A percentile compares a stretch with the other conserved stretches of the same genome.
These are phyloP conservation scores for Ceratosolen fusciceps DNA, from an alignment of 1,140 invertebrate species.

Conservation along the genomic window DNA sequence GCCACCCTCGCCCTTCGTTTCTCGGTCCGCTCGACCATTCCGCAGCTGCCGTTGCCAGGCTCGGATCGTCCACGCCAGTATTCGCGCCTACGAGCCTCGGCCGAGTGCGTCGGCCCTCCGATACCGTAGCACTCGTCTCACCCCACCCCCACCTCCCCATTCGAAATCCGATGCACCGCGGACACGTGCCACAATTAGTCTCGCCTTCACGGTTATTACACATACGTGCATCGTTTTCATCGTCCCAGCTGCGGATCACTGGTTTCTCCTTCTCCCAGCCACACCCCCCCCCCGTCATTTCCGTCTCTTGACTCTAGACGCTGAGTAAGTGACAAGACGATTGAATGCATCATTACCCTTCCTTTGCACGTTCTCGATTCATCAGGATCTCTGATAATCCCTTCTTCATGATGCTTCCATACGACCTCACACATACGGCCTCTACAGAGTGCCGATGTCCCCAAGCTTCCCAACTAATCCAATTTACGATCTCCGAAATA, in stretches of 20 bases:
- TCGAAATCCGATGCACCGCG: too few relatives aligned
- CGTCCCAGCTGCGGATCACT: too few relatives aligned
- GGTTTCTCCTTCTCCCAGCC: too few relatives aligned
- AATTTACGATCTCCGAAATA: conserved; percentile 64
- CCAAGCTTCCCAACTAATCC: conserved; percentile 64
- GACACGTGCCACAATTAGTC: too few relatives aligned
- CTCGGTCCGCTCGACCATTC: conserved; percentile 14
- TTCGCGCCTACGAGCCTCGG: conserved; percentile 32
- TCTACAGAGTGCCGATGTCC: conserved; percentile 55
- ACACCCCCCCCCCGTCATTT: too few relatives aligned
- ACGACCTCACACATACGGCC: conserved; percentile 56
- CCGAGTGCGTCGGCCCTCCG: not conserved
- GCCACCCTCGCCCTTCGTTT: conserved; percentile 60
- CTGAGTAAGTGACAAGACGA: conserved; percentile 35
- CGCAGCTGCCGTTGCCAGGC: conserved; percentile 43
- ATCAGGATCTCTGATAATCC: conserved; percentile 56
- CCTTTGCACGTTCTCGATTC: conserved; percentile 59
- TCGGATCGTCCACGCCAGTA: conserved; percentile 15
- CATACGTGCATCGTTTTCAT: too few relatives aligned
- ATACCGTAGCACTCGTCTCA: not conserved
- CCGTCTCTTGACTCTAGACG: not conserved
- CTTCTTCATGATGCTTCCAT: conserved; percentile 55
- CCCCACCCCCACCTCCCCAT: not conserved
- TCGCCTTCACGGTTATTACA: too few relatives aligned
- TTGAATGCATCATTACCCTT: conserved; percentile 58